Base-by-base conservation (phyloP, 2,113 vertebrate genomes). In the Lagopus muta region DNA sequence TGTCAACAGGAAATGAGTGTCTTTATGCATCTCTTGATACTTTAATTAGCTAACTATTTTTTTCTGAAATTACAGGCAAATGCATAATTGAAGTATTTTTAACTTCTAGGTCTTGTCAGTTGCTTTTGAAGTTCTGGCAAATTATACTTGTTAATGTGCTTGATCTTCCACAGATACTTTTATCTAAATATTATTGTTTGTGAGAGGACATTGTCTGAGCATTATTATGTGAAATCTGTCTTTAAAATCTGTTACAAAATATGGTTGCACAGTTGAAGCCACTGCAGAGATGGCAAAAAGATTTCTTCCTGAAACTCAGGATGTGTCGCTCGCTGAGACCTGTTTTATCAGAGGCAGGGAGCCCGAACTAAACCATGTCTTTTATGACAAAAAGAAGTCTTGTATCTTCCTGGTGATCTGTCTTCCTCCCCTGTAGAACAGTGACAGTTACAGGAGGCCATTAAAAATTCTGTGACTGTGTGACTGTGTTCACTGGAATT, bases 131-230 rank as follows among this genome's bases (percentile, higher is more conserved):
- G 80, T 84, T 90, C 48, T 8, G 0, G 24, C 47, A 86, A 79
- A 86, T 94, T 96, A 74, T 65, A 95, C 81, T 94, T 88, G 40
- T 78, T 93, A 90, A 92, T 88, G 24, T 58, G 22, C 45, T 92
- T 85, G 74, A 8, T 64, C 43, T 88, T 88, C 61, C 52, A 47
- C 66, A 34, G 13, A 72, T 64, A n/a, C 28, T 79, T 79, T 91
- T 64, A 57, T 89, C 57, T 88, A 72, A 86, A 69, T 64, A 27
- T 54, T 69, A 48, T 69, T 91, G 40, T 82, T 81, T 76, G 14
- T 69, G 71, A 45, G 48, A 78, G 75, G 72, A 69, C 52, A 43
- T 25, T 58, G 32, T 7, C 47, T 76, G 62, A 79, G 48, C 6
- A 30, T 55, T 60, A 27, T 6, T 34, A 36, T 50, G 24, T 43